Conservation (phyloP, 2,888 invertebrate species). For the Nomada flava region DNA sequence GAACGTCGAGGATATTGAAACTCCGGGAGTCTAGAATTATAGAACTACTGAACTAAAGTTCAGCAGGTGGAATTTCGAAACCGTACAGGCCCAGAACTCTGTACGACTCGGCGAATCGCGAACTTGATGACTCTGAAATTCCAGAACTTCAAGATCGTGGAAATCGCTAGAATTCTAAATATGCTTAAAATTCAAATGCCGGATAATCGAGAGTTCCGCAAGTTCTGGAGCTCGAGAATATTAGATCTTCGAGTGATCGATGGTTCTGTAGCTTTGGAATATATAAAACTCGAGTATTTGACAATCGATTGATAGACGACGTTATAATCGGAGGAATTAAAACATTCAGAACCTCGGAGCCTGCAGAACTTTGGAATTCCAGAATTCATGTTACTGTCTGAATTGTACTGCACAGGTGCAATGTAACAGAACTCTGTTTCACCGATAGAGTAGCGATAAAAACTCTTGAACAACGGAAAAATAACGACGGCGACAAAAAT, state of each 20-base stretch:
- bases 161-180: too few relatives aligned
- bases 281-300: neutral
- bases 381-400: neutral
- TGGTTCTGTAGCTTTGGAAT: neutral
- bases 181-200: neutral
- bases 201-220: neutral
- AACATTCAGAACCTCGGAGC: neutral
- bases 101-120: neutral
- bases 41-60: neutral
- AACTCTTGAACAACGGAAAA: too few relatives aligned
- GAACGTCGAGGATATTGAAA: neutral
- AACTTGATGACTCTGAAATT: neutral
- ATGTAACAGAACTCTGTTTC: conserved; percentile 8
- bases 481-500: too few relatives aligned
- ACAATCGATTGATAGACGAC: too few relatives aligned
- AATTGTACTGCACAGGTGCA: neutral
- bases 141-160: neutral
- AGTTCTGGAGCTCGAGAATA: neutral
- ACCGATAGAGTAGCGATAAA: conserved; percentile 13
- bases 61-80: too few relatives aligned
- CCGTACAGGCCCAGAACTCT: neutral
- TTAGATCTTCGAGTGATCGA: neutral
- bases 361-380: neutral
- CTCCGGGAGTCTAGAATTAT: neutral
- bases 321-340: too few relatives aligned